These are phyloP conservation scores for Zaprionus inermis DNA, from an alignment of 1,140 invertebrate genomes.

Conservation along the genomic window DNA sequence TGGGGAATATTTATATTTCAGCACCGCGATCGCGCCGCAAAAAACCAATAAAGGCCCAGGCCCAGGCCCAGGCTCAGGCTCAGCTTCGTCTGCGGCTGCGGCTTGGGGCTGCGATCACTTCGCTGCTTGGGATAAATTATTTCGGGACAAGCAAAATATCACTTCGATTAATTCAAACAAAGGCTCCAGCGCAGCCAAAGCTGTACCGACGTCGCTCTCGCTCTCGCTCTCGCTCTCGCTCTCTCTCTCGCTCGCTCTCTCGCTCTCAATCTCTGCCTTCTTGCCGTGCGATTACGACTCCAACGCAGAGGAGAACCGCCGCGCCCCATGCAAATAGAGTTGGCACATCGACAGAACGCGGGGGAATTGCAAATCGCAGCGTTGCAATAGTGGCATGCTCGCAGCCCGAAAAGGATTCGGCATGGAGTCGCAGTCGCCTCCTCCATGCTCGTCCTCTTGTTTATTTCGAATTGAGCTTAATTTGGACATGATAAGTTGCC, in stretches of 20 bases:
- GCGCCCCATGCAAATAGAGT: constrained; percentile 69
- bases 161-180: constrained; percentile 83
- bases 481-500: constrained; percentile 80
- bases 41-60: constrained; percentile 66
- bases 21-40: constrained; percentile 28
- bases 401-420: constrained; percentile 4
- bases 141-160: constrained; percentile 82
- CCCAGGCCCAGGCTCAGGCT: background rate
- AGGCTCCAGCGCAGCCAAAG: constrained; percentile 49
- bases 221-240: too few species aligned
- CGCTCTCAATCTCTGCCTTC: constrained; percentile 8
- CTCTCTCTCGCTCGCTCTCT: background rate
- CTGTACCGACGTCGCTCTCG: constrained; percentile 1
- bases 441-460: constrained; percentile 54
- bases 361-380: constrained; percentile 41
- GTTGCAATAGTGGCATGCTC: background rate
- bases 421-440: background rate
- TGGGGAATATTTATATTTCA: constrained; percentile 81
- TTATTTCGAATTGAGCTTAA: constrained; percentile 79
- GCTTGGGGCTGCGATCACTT: constrained; percentile 30
- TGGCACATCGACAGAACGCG: constrained; percentile 36
- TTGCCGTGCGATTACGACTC: background rate
- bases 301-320: constrained; percentile 12
- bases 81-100: constrained; percentile 5
- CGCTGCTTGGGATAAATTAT: constrained; percentile 71